Evolutionary conservation across 2,113 vertebrate genomes (phyloP).

Genomic region (Tenebrosternarchus preto): DNA sequence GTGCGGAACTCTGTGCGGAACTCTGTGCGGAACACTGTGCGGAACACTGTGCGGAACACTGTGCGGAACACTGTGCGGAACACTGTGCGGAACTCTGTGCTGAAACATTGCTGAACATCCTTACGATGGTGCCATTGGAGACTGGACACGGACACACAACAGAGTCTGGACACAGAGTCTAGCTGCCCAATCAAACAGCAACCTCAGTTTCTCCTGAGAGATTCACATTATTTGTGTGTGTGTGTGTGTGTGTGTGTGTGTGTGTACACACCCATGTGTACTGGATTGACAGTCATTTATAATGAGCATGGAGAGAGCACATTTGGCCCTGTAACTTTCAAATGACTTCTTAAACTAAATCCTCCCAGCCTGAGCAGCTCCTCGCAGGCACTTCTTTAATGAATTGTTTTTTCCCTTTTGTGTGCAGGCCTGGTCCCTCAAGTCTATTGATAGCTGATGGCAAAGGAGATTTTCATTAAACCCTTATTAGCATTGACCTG

Average conservation of each 20-base stretch:
- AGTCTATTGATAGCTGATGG: conserved; percentile 54
- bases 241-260: conserved; percentile 1
- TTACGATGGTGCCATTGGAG: conserved; percentile 27
- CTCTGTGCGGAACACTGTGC: too few relatives aligned
- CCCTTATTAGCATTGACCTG: conserved; percentile 64
- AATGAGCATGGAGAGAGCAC: conserved; percentile 14
- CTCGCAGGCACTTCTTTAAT: conserved; percentile 48
- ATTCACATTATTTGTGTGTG: background rate
- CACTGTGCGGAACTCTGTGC: too few relatives aligned
- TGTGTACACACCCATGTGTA: background rate
- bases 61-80: background rate
- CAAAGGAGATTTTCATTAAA: conserved; percentile 39
- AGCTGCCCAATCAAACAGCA: too few relatives aligned
- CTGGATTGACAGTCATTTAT: conserved; percentile 8
- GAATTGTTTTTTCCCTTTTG: conserved; percentile 52
- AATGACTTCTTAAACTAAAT: conserved; percentile 51
- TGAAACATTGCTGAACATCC: conserved; percentile 15
- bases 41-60: conserved; percentile 12
- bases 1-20: too few relatives aligned
- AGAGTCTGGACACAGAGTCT: background rate
- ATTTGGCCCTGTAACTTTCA: conserved; percentile 50
- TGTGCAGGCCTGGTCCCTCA: conserved; percentile 42
- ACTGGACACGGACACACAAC: background rate
- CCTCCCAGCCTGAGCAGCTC: conserved; percentile 24
- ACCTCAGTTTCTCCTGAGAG: too few relatives aligned